Evolutionary conservation across 2,888 invertebrate genomes (phyloP), one percentile per base, ranked within the genome.

Genomic region (Polydesmus complanatus): DNA sequence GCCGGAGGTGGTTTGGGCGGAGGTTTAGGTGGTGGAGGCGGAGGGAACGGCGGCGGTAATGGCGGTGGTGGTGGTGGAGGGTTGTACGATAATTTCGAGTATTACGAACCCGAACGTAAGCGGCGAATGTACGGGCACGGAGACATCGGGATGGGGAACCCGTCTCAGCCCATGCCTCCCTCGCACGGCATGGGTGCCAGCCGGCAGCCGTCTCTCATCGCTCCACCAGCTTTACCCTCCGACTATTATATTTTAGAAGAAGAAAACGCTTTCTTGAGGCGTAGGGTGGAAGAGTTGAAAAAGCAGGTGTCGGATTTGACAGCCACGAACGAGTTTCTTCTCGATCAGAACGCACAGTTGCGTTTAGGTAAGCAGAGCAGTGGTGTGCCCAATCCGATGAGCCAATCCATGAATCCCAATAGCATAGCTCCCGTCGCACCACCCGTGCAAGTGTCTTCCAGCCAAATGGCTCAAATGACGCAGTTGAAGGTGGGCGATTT

Each of bases 321-420:
- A 47, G 84, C 85, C 1, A 84, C 86, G 8, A 88, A 88, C 71
- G 86, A 87, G 70, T 86, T 86, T 71, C 77, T 88, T 14, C 73
- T 87, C 64, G 85, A 85, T 68, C 86, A 87, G 73, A 86, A 86
- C 73, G 85, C 86, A 25, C 82, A 83, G 65, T 73, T 85, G 63
- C 77, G 86, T 27, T 77, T 83, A 64, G 79, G 79, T 18, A 80
- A 78, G 61, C 80, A 81, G 65, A 74, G 78, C 51, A 74, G 75
- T 64, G 73, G 77, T 53, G 77, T 79, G 1, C n/a, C n/a, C n/a
- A n/a, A n/a, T n/a, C 75, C 79, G 2, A 80, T 81, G 2, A 80
- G 80, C 22, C 63, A 68, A 65, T 57, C 71, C 75, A 52, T 78
- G 76, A 58, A 78, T 78, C 66, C 75, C 75, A 49, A 48, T 77